These are phyloP conservation scores for Tryphoninae sp. DNA, from an alignment of 2,888 invertebrate genomes.

Conservation along the genomic window DNA sequence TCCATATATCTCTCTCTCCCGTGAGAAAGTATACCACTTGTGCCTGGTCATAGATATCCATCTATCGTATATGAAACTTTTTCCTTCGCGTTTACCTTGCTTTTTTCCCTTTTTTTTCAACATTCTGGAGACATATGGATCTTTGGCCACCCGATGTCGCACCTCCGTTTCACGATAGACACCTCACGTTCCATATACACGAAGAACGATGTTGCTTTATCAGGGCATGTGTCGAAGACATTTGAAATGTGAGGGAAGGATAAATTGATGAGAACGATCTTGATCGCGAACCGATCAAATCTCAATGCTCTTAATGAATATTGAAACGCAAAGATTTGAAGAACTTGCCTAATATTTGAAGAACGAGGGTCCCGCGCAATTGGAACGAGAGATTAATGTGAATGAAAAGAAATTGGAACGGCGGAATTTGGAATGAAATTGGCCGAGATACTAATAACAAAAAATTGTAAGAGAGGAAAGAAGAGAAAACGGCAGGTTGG, in stretches of 20 bases:
- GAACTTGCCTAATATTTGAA: background rate
- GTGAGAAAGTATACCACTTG: slow-evolving; percentile 51
- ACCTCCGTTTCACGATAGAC: slow-evolving; percentile 25
- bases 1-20: slow-evolving; percentile 40
- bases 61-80: slow-evolving; percentile 50
- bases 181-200: slow-evolving; percentile 22
- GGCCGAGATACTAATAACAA: background rate
- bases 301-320: background rate
- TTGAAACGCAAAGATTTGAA: background rate
- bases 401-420: background rate
- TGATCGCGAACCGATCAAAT: background rate
- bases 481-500: slow-evolving; percentile 11
- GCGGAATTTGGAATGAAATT: slow-evolving; percentile 9
- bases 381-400: background rate
- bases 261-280: background rate
- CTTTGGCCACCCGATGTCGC: background rate
- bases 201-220: slow-evolving; percentile 15
- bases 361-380: background rate
- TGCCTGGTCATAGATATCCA: slow-evolving; percentile 46
- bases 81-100: slow-evolving; percentile 18
- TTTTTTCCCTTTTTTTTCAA: slow-evolving; percentile 22
- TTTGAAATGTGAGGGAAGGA: background rate
- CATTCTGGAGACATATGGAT: slow-evolving; percentile 48
- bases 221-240: background rate
- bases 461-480: slow-evolving; percentile 7